A percentile compares a stretch with the other conserved stretches of the same genome.
Evolutionary conservation across 64 coral and sea anemone species (phyloP).

Genomic region (Cladopsammia gracilis): DNA sequence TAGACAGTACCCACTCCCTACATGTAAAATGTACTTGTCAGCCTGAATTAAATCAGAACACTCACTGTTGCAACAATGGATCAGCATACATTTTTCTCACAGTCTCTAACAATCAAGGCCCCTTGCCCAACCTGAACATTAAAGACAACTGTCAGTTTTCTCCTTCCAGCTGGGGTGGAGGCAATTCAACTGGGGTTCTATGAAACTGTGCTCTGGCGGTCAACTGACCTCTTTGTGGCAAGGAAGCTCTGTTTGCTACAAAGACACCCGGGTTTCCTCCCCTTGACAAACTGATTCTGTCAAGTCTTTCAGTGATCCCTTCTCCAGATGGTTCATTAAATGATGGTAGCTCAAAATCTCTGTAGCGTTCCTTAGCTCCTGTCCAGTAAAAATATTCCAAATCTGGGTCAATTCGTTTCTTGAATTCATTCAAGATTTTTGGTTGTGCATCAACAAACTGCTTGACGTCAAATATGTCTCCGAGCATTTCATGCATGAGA

Average conservation of each 20-base stretch:
- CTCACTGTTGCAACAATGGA: no score
- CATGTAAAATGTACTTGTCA: no score
- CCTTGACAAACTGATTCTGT: constrained; percentile 27
- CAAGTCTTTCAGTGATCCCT: constrained; percentile 62
- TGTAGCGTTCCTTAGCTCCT: constrained; percentile 56
- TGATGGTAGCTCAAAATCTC: constrained; percentile 51
- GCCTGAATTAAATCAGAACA: no score
- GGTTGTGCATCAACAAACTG: constrained; percentile 40
- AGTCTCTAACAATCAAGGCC: no score
- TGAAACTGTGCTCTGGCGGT: constrained; percentile 19
- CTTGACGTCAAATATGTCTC: constrained; percentile 62
- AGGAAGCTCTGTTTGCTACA: constrained; percentile 78
- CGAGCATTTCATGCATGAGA: constrained; percentile 76
- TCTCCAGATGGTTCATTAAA: constrained; percentile 63
- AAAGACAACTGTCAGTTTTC: background rate
- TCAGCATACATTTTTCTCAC: no score
- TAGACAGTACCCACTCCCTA: no score
- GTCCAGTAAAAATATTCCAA: constrained; percentile 78
- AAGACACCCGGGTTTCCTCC: constrained; percentile 74
- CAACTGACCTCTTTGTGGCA: constrained; percentile 55
- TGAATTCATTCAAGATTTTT: constrained; percentile 76
- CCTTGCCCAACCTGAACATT: no score
- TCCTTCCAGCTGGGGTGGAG: constrained; percentile 16
- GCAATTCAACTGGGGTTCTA: constrained; percentile 34
- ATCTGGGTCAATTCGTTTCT: constrained; percentile 60